Evolutionary conservation across 2,888 invertebrate species (phyloP).

Genomic region (Charanyca ferruginea): DNA sequence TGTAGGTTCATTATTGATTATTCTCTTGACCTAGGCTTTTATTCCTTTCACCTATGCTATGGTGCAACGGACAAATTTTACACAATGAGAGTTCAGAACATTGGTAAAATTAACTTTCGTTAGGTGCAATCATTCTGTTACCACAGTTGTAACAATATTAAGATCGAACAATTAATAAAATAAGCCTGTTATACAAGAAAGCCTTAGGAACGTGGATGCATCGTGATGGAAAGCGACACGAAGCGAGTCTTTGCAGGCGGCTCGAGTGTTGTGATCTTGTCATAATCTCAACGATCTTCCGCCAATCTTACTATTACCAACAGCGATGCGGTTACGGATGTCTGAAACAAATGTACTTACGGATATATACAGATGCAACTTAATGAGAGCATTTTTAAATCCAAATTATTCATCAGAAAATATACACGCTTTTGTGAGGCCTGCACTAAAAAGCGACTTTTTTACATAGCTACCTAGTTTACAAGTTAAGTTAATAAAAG

Average conservation of each 20-base stretch:
- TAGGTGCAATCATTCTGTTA: neutral
- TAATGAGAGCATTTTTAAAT: neutral
- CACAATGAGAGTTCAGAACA: neutral
- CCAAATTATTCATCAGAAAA: too few species aligned
- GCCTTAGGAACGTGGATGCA: conserved; percentile 3
- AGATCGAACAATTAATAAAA: neutral
- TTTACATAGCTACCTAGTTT: too few species aligned
- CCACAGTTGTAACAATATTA: too few species aligned
- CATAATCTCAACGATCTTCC: conserved; percentile 24
- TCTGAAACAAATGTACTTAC: conserved; percentile 15
- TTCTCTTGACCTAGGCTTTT: neutral
- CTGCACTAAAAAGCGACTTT: too few species aligned
- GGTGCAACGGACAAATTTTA: neutral
- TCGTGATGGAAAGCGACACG: conserved; percentile 4
- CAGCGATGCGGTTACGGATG: conserved; percentile 10
- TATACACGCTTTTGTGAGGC: too few species aligned
- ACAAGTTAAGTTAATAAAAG: too few species aligned
- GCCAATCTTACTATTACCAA: conserved; percentile 35
- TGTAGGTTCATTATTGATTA: conserved; percentile 3
- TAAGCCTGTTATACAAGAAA: neutral
- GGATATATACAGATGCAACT: neutral
- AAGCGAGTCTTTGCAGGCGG: neutral
- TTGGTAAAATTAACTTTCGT: neutral
- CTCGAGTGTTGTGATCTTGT: conserved; percentile 10
- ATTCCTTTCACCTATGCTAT: conserved; percentile 1